Percentiles rank a stretch among this genome's conserved stretches.
Evolutionary conservation across 2,113 vertebrate species (phyloP).

Genomic region (Ahaetulla prasina): DNA sequence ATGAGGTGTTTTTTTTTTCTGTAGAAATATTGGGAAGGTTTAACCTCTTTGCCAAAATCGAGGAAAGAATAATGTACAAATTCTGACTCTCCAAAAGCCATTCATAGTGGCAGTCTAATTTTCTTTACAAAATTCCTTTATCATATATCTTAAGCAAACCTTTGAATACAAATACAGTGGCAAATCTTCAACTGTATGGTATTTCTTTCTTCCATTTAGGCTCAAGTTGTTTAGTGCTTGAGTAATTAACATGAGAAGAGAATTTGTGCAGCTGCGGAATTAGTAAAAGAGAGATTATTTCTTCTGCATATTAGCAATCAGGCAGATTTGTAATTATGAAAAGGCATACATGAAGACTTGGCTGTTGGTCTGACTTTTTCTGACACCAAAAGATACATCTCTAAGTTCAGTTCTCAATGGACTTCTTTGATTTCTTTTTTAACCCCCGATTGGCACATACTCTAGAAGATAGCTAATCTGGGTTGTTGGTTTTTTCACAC

Average conservation of each 20-base stretch:
- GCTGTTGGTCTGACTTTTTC: not conserved
- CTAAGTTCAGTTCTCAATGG: not conserved
- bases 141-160: not conserved
- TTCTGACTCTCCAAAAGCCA: not conserved
- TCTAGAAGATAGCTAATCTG: not conserved
- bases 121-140: not conserved
- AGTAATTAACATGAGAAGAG: not conserved
- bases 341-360: conserved; percentile 1
- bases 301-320: not conserved
- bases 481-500: not conserved
- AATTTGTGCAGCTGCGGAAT: conserved; percentile 13
- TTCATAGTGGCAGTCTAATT: not conserved
- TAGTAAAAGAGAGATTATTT: not conserved
- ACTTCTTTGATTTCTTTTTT: not conserved
- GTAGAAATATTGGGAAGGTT: not conserved
- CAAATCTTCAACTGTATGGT: not conserved
- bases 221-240: not conserved
- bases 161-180: not conserved
- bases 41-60: not conserved
- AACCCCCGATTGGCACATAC: not conserved
- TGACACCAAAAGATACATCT: not conserved
- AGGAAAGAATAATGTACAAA: not conserved
- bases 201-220: not conserved
- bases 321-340: conserved; percentile 23
- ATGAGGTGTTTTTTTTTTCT: not conserved